Evolutionary conservation across 2,113 vertebrate species (phyloP), one percentile per base, ranked within the genome.

Genomic region (Dissostichus mawsoni): DNA sequence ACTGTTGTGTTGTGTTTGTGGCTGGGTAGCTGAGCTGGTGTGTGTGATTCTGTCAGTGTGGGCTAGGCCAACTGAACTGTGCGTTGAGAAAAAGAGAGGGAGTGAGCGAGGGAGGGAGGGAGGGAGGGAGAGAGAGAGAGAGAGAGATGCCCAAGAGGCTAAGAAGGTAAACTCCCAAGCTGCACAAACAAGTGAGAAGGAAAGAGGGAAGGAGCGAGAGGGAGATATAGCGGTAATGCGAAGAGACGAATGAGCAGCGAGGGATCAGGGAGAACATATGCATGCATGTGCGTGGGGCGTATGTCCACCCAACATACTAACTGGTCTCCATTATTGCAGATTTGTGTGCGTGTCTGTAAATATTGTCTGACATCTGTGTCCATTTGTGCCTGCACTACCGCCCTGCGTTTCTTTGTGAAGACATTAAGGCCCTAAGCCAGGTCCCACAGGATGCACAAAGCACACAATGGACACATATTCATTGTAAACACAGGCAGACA

Each of bases 91-190:
- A 48, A 53, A 69, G 50, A 70, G 55, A 74, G 66, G 76, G 72
- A 36, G 58, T 84, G 20, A 73, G 8, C 50, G 45, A 52, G 53
- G 66, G 56, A 73, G 80, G 64, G 78, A 41, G 56, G 20, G 55
- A 53, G 58, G 69, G 70, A 55, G 56, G 36, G 69, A 61, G 76
- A 20, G 62, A 89, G 33, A 70, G 6, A 52, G 45, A 59, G 52
- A 66, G 58, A 68, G 78, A 67, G 76, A 92, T 91, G 82, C 91
- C 88, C 89, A 82, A 84, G 85, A 92, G 93, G 89, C 88, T 79
- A 81, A 87, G 87, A 88, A 92, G 92, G 92, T 90, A 92, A 85
- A 91, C 91, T 92, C 85, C 84, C 84, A 84, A 90, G 89, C 89
- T 87, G 87, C 88, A 89, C 89, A 94, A 90, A 93, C 87, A 92